These are phyloP conservation scores for Aphelinus certus DNA, from an alignment of 1,140 invertebrate genomes.

Conservation along the genomic window DNA sequence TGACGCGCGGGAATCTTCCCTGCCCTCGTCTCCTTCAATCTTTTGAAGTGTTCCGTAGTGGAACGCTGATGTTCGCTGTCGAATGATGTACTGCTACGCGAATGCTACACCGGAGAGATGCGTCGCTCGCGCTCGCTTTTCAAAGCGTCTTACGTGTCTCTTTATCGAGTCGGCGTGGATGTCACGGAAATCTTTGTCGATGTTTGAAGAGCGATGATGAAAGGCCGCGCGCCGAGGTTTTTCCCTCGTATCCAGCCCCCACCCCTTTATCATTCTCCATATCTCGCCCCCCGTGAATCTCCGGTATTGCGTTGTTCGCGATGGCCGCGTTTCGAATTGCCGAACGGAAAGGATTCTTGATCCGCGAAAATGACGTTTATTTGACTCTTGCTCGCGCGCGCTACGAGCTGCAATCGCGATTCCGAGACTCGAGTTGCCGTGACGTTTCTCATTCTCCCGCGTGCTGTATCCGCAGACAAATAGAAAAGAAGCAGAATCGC, in stretches of 20 bases:
- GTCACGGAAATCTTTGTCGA: not conserved
- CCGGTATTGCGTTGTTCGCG: too few species aligned
- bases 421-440: not conserved
- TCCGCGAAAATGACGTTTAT: not conserved
- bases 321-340: too few species aligned
- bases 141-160: slow-evolving; percentile 1
- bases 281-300: too few species aligned
- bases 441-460: not conserved
- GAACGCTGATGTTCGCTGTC: too few species aligned
- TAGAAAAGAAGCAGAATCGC: too few species aligned
- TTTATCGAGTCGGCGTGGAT: slow-evolving; percentile 21
- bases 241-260: too few species aligned
- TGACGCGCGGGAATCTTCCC: not conserved
- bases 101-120: not conserved
- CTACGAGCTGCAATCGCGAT: too few species aligned
- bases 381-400: not conserved
- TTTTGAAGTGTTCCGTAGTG: slow-evolving; percentile 20
- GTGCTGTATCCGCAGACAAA: too few species aligned
- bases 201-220: not conserved
- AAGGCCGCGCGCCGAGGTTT: not conserved
- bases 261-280: too few species aligned
- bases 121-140: not conserved
- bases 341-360: too few species aligned
- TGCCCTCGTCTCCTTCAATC: not conserved
- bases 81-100: slow-evolving; percentile 12